These are phyloP conservation scores for Tiaroga cobitis DNA, from an alignment of 2,797 vertebrate species.

Conservation along the genomic window DNA sequence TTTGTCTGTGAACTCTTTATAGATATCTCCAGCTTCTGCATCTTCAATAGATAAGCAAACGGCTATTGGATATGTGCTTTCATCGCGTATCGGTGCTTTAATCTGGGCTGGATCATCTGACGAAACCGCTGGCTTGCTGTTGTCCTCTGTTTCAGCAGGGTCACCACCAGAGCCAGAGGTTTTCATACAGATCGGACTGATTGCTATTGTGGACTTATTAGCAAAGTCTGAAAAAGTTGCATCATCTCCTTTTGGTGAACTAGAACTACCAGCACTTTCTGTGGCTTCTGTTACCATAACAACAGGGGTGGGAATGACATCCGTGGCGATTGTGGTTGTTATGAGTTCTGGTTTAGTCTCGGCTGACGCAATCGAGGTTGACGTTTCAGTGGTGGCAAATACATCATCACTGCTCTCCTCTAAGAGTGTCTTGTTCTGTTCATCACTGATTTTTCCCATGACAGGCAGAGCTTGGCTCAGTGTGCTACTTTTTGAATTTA, in stretches of 20 bases:
- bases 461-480: conserved; percentile 4
- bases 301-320: background rate
- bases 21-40: background rate
- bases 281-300: conserved; percentile 7
- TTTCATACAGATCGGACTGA: background rate
- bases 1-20: conserved; percentile 3
- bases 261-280: background rate
- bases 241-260: background rate
- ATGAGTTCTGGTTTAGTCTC: conserved; percentile 1
- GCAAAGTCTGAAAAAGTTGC: conserved; percentile 1
- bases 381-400: background rate
- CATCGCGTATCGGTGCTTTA: background rate
- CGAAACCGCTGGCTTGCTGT: background rate
- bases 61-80: background rate
- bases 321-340: background rate
- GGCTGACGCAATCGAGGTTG: background rate
- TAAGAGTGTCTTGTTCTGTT: background rate
- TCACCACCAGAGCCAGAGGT: background rate
- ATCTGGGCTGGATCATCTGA: background rate
- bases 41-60: conserved; percentile 31
- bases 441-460: background rate
- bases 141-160: conserved; percentile 18
- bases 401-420: conserved; percentile 6
- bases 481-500: background rate
- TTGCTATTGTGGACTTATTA: background rate